Evolutionary conservation across 1,140 invertebrate species (phyloP).

Genomic region (Prorops nasuta): DNA sequence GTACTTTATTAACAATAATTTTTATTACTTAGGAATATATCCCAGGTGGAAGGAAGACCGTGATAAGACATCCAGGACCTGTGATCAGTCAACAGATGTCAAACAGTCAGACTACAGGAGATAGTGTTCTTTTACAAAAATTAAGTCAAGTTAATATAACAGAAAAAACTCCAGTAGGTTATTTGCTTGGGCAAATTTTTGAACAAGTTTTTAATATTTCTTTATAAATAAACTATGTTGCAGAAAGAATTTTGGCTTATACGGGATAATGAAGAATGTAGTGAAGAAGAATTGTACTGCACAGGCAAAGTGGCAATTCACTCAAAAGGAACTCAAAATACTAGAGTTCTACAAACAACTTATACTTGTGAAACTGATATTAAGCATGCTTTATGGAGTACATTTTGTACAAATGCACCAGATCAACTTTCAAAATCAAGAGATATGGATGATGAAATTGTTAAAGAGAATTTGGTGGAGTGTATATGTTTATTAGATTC

Average conservation of each 20-base stretch:
- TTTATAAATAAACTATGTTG: not conserved
- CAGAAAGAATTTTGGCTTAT: constrained; percentile 71
- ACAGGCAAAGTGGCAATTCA: constrained; percentile 81
- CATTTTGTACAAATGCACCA: constrained; percentile 64
- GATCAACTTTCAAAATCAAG: constrained; percentile 48
- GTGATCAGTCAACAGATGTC: constrained; percentile 40
- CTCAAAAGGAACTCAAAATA: constrained; percentile 61
- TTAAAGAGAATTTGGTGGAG: constrained; percentile 40
- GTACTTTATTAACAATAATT: not conserved
- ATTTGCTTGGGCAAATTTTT: not conserved
- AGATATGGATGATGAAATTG: constrained; percentile 34
- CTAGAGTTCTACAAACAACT: constrained; percentile 57
- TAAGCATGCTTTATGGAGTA: constrained; percentile 79
- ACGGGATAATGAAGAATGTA: constrained; percentile 52
- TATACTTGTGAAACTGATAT: constrained; percentile 81
- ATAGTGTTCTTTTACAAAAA: constrained; percentile 67
- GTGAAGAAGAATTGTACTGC: constrained; percentile 88
- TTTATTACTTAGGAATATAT: constrained; percentile 73
- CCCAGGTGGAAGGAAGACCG: constrained; percentile 81
- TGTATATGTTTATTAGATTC: constrained; percentile 76
- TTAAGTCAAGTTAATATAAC: constrained; percentile 73
- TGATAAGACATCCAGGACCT: constrained; percentile 74
- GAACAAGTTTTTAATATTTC: not conserved
- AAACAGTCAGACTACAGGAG: constrained; percentile 40
- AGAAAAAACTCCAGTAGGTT: constrained; percentile 57